Evolutionary conservation across 2,888 invertebrate species (phyloP).

Genomic region (Agonum fuliginosum): DNA sequence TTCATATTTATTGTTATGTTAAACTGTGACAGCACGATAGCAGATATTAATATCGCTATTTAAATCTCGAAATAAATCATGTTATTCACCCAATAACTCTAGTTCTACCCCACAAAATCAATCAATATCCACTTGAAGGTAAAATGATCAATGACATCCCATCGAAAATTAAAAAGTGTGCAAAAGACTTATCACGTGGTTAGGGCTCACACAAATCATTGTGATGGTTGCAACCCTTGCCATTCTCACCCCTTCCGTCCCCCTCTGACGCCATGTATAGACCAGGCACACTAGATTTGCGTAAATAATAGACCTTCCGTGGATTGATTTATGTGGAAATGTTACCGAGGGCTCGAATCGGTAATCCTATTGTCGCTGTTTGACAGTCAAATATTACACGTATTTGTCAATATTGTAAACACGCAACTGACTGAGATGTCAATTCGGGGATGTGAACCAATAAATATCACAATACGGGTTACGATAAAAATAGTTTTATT

Average conservation of each 20-base stretch:
- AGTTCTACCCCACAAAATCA: background rate
- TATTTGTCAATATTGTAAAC: slow-evolving; percentile 61
- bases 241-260: slow-evolving; percentile 26
- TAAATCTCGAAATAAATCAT: background rate
- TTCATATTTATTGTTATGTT: background rate
- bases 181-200: slow-evolving; percentile 23
- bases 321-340: slow-evolving; percentile 52
- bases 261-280: background rate
- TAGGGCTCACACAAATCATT: slow-evolving; percentile 51
- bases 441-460: slow-evolving; percentile 20
- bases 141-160: slow-evolving; percentile 13
- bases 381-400: slow-evolving; percentile 61
- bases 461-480: too few relatives aligned
- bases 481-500: too few relatives aligned
- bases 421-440: slow-evolving; percentile 46
- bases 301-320: slow-evolving; percentile 55
- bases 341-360: slow-evolving; percentile 16
- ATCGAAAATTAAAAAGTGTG: background rate
- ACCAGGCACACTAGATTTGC: slow-evolving; percentile 42
- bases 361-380: slow-evolving; percentile 59
- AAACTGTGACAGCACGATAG: slow-evolving; percentile 18
- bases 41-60: slow-evolving; percentile 2
- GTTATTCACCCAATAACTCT: background rate
- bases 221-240: slow-evolving; percentile 45
- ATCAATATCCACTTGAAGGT: slow-evolving; percentile 25